Evolutionary conservation across 2,113 vertebrate species (phyloP).

Genomic region (Neomonachus schauinslandi): DNA sequence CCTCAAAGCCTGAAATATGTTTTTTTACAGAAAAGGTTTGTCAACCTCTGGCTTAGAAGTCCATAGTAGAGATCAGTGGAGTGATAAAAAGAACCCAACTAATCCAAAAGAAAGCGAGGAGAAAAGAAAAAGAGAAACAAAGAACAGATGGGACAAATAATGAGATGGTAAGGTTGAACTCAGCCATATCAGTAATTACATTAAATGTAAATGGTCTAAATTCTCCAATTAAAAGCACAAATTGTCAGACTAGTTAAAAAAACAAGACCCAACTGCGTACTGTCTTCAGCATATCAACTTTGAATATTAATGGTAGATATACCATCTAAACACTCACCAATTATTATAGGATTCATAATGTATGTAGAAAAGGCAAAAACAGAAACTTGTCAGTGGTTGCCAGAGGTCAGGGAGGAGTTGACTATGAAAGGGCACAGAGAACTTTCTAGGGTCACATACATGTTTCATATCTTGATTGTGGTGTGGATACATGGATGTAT

Average conservation of each 20-base stretch:
- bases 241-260: not conserved
- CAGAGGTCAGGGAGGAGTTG: not conserved
- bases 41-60: not conserved
- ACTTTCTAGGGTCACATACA: not conserved
- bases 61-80: not conserved
- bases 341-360: not conserved
- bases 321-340: not conserved
- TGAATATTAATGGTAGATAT: not conserved
- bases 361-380: not conserved
- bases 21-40: not conserved
- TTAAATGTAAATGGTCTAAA: conserved; percentile 26
- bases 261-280: not conserved
- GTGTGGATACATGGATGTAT: not conserved
- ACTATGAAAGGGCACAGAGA: not conserved
- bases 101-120: not conserved
- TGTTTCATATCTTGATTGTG: not conserved
- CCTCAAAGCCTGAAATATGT: not conserved
- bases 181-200: not conserved
- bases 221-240: not conserved
- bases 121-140: not conserved
- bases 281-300: not conserved
- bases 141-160: not conserved
- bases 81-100: not conserved
- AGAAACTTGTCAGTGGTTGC: not conserved
- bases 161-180: not conserved